Evolutionary conservation across 2,113 vertebrate species (phyloP), one percentile per base, ranked within the genome.

Genomic region (Ornithorhynchus anatinus): DNA sequence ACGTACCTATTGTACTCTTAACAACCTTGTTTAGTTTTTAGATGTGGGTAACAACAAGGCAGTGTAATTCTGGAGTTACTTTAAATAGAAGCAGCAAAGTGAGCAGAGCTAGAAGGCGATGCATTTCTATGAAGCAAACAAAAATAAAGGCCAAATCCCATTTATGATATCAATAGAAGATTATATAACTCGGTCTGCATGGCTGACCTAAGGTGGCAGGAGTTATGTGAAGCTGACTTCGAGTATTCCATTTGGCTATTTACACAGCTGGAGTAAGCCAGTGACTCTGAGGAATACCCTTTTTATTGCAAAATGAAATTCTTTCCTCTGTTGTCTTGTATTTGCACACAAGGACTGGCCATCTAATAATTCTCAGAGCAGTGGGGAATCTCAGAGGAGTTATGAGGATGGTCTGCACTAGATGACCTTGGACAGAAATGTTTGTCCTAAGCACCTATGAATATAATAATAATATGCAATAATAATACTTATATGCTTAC

Each of bases 11-110:
- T 33, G 59, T 54, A 67, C 44, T 62, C 14, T 42, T 75, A 50
- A 13, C 84, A 77, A 39, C 72, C 44, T 74, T 9, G 47, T 86
- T 80, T 77, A 62, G 6, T 17, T 53, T 51, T 66, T 76, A 76
- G 62, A 37, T 60, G 36, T 27, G 45, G 37, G 84, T 73, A 65
- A 75, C 40, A 23, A 63, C 72, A 37, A 12, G 51, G 13, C 9
- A 79, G 25, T 10, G 10, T 1, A 75, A 53, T 68, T 60, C 11
- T 3, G 4, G 53, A 44, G 43, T 52, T 74, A 45, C 2, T 38
- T 9, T 10, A 42, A 6, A 4, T 8, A 48, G 4, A 57, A 36
- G n/a, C 50, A 25, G 2, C 5, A 16, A 48, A 31, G 5, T 40
- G 59, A 33, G 2, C 13, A 60, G 13, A 69, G 37, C 32, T 8